phyloP scores from a whole-genome alignment of 2,888 invertebrate species.

The Cynaeus angustus region DNA sequence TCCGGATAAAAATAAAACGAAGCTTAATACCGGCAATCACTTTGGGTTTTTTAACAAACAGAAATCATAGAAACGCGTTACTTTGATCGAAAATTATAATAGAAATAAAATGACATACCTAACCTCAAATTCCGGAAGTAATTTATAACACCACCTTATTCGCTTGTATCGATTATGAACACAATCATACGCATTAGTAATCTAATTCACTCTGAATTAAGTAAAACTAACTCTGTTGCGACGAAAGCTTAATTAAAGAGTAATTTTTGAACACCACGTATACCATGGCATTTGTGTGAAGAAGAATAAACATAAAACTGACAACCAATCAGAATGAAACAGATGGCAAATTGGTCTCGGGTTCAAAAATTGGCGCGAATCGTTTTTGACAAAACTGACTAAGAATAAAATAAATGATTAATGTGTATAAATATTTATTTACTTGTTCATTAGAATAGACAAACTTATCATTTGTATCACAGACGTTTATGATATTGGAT shows the following conservation, averaged over 20 bases:
- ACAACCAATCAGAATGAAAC: constrained; percentile 53
- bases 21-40: not conserved
- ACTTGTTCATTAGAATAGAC: not conserved
- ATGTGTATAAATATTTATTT: constrained; percentile 3
- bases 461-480: constrained; percentile 14
- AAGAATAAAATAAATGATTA: not conserved
- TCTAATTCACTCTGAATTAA: constrained; percentile 7
- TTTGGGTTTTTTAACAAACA: not conserved
- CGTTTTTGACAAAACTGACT: too few species aligned
- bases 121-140: constrained; percentile 44
- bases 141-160: constrained; percentile 20
- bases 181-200: not conserved
- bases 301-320: constrained; percentile 47
- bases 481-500: constrained; percentile 5
- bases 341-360: constrained; percentile 48
- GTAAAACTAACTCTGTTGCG: constrained; percentile 1
- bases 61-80: not conserved
- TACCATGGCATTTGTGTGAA: constrained; percentile 24
- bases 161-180: not conserved
- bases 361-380: constrained; percentile 39
- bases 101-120: constrained; percentile 40
- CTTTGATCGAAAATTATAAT: not conserved
- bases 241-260: constrained; percentile 12
- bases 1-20: not conserved
- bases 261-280: constrained; percentile 46